Evolutionary conservation across 2,888 invertebrate genomes (phyloP), one percentile per base, ranked within the genome.

Genomic region (Automeris io): DNA sequence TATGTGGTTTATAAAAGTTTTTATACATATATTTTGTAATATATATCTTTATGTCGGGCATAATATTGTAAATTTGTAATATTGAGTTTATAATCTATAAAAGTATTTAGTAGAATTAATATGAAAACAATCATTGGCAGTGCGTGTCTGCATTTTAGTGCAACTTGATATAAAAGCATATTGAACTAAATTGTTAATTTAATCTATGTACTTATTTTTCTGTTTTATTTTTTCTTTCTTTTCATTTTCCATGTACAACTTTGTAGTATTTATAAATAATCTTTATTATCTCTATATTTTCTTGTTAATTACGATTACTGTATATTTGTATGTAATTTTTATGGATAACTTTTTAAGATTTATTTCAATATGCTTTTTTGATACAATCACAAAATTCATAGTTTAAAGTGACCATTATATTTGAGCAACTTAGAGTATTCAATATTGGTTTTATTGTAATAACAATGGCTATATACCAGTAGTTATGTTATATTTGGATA

Each of bases 141-240:
- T 86, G 81, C 81, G 87, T 87, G 87, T 87, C 87, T 87, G 87
- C 87, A 87, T 87, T 80, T 87, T 87, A 87, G 87, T 86, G 87
- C 87, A 87, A 86, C 68, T 83, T 78, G 77, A 72, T 63, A 62
- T 57, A 43, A 63, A 82, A 85, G 86, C 86, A 85, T 86, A 86
- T 86, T 85, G 85, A 82, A 77, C 58, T 82, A 75, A 76, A 47
- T 69, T 66, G 61, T 68, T 53, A 42, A 38, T 46, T 42, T 36
- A 25, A 36, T 47, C 43, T 38, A 24, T 31, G 42, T 44, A 37
- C 44, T 37, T 32, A 13, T 33, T 36, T 32, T 51, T 46, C 37
- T 32, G 42, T 46, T 26, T 46, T 43, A 42, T 43, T 48, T 40
- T 43, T 35, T 51, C 36, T 51, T 42, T 43, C 37, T 48, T 38